Evolutionary conservation across 2,888 invertebrate genomes (phyloP).

Genomic region (Drosophila neonasuta): DNA sequence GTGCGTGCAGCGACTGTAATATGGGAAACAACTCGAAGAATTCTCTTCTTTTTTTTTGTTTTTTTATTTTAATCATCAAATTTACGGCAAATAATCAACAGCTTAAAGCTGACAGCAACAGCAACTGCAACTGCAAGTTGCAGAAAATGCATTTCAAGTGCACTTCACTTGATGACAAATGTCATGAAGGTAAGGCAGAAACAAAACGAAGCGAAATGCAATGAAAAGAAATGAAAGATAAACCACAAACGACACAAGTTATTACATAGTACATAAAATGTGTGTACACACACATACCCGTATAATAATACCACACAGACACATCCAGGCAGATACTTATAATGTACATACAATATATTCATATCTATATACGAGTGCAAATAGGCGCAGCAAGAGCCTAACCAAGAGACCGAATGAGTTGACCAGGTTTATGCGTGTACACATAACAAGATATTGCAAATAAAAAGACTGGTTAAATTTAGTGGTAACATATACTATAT

Average conservation of each 20-base stretch:
- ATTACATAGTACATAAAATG: constrained; percentile 42
- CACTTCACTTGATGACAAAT: constrained; percentile 62
- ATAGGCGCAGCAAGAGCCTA: constrained; percentile 49
- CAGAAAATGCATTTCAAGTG: constrained; percentile 61
- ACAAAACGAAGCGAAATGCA: constrained; percentile 13
- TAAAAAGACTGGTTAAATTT: too few relatives aligned
- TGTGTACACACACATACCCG: constrained; percentile 3
- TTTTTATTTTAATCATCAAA: constrained; percentile 14
- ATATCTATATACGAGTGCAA: constrained; percentile 19
- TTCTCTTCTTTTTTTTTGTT: background rate
- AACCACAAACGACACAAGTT: constrained; percentile 63
- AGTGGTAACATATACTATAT: too few relatives aligned
- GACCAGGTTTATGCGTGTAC: constrained; percentile 36
- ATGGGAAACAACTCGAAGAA: background rate
- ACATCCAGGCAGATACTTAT: background rate
- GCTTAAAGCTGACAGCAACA: constrained; percentile 47
- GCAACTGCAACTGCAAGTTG: constrained; percentile 40
- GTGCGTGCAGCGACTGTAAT: constrained; percentile 52
- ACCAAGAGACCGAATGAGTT: constrained; percentile 5
- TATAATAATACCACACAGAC: background rate
- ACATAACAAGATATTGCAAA: constrained; percentile 4
- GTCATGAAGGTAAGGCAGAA: constrained; percentile 40
- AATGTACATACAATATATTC: constrained; percentile 5
- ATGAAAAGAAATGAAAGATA: constrained; percentile 40
- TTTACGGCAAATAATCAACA: constrained; percentile 60